Evolutionary conservation across 2,113 vertebrate genomes (phyloP).

Genomic region (Daubentonia madagascariensis): DNA sequence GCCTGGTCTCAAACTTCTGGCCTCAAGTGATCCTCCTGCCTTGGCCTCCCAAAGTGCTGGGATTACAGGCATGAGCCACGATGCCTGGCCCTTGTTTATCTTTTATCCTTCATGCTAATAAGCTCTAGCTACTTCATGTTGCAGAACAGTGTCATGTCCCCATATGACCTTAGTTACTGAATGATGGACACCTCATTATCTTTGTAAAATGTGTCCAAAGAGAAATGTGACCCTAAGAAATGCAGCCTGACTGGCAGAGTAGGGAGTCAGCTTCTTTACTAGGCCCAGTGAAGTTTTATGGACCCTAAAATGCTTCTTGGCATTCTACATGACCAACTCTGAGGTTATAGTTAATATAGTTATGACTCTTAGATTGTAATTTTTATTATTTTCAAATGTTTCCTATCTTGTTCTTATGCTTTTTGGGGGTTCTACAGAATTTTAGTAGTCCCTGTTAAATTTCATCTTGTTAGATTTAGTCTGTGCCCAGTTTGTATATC

Average conservation of each 20-base stretch:
- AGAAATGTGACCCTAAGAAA: background rate
- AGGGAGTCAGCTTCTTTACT: background rate
- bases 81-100: too few species aligned
- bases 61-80: too few species aligned
- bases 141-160: background rate
- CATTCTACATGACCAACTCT: background rate
- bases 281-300: background rate
- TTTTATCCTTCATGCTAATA: background rate
- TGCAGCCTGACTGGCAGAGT: background rate
- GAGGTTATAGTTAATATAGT: slow-evolving; percentile 15
- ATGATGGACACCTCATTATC: background rate
- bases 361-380: background rate
- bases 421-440: background rate
- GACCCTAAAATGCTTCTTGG: background rate
- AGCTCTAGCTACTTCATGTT: background rate
- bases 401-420: background rate
- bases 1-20: too few species aligned
- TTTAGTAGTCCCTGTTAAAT: background rate
- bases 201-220: background rate
- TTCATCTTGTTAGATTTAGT: slow-evolving; percentile 31
- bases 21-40: too few species aligned
- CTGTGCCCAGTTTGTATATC: slow-evolving; percentile 41
- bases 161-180: background rate
- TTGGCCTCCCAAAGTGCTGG: too few species aligned
- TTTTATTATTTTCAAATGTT: slow-evolving; percentile 3